These are phyloP conservation scores for Columba livia DNA, from an alignment of 2,113 vertebrate species.

Conservation along the genomic window DNA sequence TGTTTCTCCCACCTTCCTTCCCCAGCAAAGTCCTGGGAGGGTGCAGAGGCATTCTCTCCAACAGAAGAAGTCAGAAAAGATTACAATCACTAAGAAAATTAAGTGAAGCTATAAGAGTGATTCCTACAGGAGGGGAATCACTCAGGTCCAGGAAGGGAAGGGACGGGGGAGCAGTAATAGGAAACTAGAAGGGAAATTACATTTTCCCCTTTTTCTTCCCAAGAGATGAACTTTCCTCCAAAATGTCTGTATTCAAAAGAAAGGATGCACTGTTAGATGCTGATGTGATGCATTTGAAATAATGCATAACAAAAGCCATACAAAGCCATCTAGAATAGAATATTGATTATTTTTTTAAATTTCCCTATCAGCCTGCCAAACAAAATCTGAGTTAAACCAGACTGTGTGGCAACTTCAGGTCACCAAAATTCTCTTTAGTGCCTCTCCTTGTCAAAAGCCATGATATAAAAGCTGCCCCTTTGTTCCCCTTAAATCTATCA, in stretches of 20 bases:
- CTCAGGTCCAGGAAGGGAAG: neutral
- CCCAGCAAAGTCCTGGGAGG: neutral
- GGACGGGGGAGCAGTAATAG: neutral
- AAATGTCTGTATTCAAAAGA: conserved; percentile 3
- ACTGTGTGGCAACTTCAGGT: conserved; percentile 17
- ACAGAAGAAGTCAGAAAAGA: neutral
- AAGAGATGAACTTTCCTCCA: neutral
- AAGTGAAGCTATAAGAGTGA: neutral
- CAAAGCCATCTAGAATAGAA: neutral
- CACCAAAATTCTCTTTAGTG: conserved; percentile 17
- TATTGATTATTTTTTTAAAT: neutral
- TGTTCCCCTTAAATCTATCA: conserved; percentile 49
- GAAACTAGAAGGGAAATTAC: neutral
- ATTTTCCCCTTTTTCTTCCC: neutral
- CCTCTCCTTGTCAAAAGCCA: conserved; percentile 34
- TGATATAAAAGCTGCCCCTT: conserved; percentile 38
- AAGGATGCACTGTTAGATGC: neutral
- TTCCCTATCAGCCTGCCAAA: neutral
- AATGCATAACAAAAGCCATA: neutral
- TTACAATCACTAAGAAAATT: neutral
- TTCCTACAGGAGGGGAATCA: neutral
- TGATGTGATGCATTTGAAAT: conserved; percentile 41
- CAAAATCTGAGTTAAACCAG: neutral
- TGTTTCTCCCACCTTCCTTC: neutral
- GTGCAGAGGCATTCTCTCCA: neutral